Evolutionary conservation across 1,140 invertebrate species (phyloP).

Genomic region (Periplaneta americana): DNA sequence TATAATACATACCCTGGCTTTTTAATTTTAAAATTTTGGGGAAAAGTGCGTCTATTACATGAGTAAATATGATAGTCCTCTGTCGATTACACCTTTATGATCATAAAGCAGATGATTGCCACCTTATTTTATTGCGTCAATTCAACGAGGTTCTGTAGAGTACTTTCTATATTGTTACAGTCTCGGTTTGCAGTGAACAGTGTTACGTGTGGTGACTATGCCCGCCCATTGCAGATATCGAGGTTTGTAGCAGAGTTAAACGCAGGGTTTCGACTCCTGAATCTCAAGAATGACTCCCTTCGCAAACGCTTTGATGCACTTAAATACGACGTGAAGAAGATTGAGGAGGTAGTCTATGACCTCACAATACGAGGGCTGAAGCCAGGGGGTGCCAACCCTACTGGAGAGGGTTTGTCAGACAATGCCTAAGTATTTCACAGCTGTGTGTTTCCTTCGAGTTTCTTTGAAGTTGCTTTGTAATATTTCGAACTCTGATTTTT

Average conservation of each 20-base stretch:
- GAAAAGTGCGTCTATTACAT: too few relatives aligned
- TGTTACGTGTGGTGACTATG: conserved; percentile 80
- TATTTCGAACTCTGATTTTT: neutral
- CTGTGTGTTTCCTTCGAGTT: neutral
- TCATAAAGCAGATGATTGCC: too few relatives aligned
- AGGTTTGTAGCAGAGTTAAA: conserved; percentile 82
- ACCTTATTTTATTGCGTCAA: too few relatives aligned
- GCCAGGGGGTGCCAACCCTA: conserved; percentile 25
- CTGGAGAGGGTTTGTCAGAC: neutral
- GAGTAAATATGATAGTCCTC: too few relatives aligned
- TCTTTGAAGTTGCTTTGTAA: neutral
- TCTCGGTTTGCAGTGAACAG: conserved; percentile 80
- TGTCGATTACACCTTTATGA: too few relatives aligned
- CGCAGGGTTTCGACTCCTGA: conserved; percentile 80
- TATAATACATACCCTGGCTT: too few relatives aligned
- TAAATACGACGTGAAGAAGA: conserved; percentile 92
- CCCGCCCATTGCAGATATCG: conserved; percentile 73
- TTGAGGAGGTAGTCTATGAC: conserved; percentile 93
- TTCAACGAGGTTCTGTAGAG: too few relatives aligned
- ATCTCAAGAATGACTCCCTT: conserved; percentile 86
- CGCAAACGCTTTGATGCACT: conserved; percentile 84
- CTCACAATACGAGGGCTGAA: conserved; percentile 77
- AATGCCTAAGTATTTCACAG: neutral
- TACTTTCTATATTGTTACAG: conserved; percentile 43
- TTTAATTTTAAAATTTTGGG: too few relatives aligned